Conservation (phyloP, 2,113 vertebrate genomes). For the Zeus faber region DNA sequence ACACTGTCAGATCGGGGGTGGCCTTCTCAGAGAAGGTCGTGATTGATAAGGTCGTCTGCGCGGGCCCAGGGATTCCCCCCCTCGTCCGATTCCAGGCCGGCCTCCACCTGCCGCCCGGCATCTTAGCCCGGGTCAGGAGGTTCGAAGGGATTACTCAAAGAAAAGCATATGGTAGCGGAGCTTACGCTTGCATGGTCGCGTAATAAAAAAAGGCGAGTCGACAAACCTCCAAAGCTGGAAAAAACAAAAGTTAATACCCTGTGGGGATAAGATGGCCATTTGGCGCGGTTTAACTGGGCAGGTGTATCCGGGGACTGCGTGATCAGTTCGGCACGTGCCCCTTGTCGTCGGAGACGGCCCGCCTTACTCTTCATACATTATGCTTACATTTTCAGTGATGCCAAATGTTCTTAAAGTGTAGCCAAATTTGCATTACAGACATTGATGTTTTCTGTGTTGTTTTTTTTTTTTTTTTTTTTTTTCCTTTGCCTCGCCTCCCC, state of each 20-base stretch:
- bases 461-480: conserved; percentile 9
- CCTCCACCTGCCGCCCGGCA: conserved; percentile 45
- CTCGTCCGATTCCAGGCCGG: conserved; percentile 2
- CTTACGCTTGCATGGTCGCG: conserved; percentile 20
- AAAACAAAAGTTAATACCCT: neutral
- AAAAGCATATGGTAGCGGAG: conserved; percentile 43
- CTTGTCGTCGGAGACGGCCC: too few species aligned
- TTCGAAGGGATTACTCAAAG: conserved; percentile 51
- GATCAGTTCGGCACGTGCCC: too few species aligned
- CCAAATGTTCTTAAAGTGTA: too few species aligned
- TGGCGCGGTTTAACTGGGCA: too few species aligned
- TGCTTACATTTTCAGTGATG: too few species aligned
- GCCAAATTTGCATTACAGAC: neutral
- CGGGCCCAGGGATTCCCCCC: conserved; percentile 44
- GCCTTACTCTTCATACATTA: too few species aligned
- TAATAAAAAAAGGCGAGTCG: too few species aligned
- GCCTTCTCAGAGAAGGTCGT: conserved; percentile 49
- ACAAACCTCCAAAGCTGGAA: too few species aligned
- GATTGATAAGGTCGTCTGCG: conserved; percentile 58
- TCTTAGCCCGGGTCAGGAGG: conserved; percentile 47
- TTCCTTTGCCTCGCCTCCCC: too few species aligned
- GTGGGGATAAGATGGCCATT: too few species aligned
- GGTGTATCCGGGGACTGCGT: too few species aligned
- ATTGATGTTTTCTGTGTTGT: neutral
- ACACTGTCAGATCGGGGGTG: conserved; percentile 41